Evolutionary conservation across 2,113 vertebrate genomes (phyloP).

Genomic region (Vicugna pacos): DNA sequence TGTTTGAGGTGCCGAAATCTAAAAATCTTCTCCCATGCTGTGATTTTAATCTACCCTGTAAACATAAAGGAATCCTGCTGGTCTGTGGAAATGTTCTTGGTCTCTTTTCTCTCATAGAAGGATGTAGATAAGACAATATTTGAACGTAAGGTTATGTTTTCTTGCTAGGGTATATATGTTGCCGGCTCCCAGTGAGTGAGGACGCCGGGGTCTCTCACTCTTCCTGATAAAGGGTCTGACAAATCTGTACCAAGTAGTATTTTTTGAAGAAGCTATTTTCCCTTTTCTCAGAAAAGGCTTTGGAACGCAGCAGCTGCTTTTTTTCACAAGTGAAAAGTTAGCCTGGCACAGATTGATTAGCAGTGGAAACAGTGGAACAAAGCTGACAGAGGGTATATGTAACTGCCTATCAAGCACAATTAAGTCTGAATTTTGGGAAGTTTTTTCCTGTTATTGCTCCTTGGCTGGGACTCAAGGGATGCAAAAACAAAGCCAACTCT

Average conservation of each 20-base stretch:
- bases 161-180: neutral
- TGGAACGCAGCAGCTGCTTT: neutral
- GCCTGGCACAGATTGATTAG: neutral
- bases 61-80: neutral
- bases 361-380: neutral
- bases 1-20: neutral
- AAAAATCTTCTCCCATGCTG: neutral
- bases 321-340: conserved; percentile 23
- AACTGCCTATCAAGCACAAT: neutral
- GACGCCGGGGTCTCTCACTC: neutral
- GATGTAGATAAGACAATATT: neutral
- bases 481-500: neutral
- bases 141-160: neutral
- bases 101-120: neutral
- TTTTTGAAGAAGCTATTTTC: neutral
- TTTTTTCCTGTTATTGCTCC: neutral
- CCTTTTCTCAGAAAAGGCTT: conserved; percentile 6
- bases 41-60: neutral
- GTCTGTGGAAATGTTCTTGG: neutral
- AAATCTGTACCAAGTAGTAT: neutral
- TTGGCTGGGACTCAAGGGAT: neutral
- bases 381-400: neutral
- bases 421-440: neutral
- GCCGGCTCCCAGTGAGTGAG: neutral
- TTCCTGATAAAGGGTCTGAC: neutral